Conservation (phyloP, 2,888 invertebrate genomes). For the Lingula anatina region DNA sequence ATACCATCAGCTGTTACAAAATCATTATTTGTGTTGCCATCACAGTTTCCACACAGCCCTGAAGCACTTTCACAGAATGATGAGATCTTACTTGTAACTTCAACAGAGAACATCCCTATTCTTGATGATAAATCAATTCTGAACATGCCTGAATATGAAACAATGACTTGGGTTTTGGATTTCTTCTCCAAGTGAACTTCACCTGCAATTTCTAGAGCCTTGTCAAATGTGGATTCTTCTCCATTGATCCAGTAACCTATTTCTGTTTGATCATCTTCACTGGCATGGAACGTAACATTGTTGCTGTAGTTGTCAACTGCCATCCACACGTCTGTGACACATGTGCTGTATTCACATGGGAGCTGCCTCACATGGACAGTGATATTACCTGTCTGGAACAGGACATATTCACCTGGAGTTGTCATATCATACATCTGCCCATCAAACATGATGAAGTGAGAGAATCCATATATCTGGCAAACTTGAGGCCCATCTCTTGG, state of each 20-base stretch:
- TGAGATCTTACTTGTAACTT: too few relatives aligned
- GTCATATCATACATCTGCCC: conserved; percentile 17
- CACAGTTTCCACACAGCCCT: conserved; percentile 30
- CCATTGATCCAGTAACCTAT: conserved; percentile 15
- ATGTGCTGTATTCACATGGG: conserved; percentile 18
- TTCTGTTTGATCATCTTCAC: conserved; percentile 5
- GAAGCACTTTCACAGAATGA: too few relatives aligned
- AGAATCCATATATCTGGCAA: conserved; percentile 16
- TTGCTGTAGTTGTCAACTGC: conserved; percentile 3
- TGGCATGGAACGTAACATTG: conserved; percentile 17
- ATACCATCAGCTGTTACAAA: conserved; percentile 10
- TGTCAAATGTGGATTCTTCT: conserved; percentile 2
- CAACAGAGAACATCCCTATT: too few relatives aligned
- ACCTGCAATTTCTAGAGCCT: not conserved
- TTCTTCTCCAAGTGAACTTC: conserved; percentile 1
- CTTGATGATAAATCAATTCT: too few relatives aligned
- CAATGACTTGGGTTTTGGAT: not conserved
- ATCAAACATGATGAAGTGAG: conserved; percentile 21
- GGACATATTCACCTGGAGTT: conserved; percentile 16
- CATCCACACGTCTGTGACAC: conserved; percentile 22
- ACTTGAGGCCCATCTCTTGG: conserved; percentile 4
- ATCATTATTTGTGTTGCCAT: conserved; percentile 22
- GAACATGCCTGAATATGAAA: too few relatives aligned
- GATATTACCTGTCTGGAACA: conserved; percentile 7
- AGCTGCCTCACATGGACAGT: conserved; percentile 15